Base-by-base conservation (phyloP, 1,140 invertebrate species). In the Wasmannia auropunctata region DNA sequence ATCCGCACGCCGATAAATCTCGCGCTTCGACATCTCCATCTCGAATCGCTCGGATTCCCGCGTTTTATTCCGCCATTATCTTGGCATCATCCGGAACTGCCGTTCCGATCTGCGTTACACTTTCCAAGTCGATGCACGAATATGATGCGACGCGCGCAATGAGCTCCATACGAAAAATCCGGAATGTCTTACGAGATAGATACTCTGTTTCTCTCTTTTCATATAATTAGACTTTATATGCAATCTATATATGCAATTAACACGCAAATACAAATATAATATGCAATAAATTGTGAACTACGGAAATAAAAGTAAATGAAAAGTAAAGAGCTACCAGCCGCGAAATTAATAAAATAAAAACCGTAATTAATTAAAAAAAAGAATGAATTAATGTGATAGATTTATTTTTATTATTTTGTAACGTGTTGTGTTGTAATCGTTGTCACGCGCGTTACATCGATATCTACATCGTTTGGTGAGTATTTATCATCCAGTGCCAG, bases 1-100 rank as follows among this genome's bases (percentile, higher is more conserved):
- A 40, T 65, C 28, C 60, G 25, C 28, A 11, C 28, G 46, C 58
- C 83, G 83, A 89, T 88, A 89, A 89, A 89, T 89, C 87, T 76
- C 65, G 19, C 14, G 31, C 85, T 86, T 70, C 88, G 87, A 88
- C 87, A 85, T 88, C 88, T 89, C 81, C 75, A 76, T 89, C 74
- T 75, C 86, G 69, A 60, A 67, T 67, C 87, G 72, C 74, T 70
- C 87, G 46, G n/a, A 80, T 80, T 34, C 37, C 25, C 37, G 19
- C 75, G 54, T 89, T 75, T 89, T 86, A 88, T 88, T 86, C 72
- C 77, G 46, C 75, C 72, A 77, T 86, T 86, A 86, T 83, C 46
- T 46, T 16, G 34, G 37, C 54, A 88, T 88, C 63, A 56, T 58
- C 49, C 65, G 56, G 43, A 77, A 86, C 63, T 81, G 77, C 28